Percentiles rank a stretch among this genome's conserved stretches.
Conservation (phyloP, 2,888 invertebrate species). For the Onchidella celtica region DNA sequence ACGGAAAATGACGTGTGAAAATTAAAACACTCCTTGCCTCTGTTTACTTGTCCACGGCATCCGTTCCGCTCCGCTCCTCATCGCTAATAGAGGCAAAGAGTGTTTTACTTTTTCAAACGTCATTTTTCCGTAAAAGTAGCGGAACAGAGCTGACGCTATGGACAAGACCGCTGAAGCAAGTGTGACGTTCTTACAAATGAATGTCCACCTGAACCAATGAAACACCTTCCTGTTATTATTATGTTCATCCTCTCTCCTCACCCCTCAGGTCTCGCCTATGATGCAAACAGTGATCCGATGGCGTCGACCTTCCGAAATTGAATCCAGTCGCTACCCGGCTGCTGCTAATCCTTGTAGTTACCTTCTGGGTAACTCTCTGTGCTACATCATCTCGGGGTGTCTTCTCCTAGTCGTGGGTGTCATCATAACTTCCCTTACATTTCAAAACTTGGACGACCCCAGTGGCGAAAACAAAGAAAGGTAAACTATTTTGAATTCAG, state of each 20-base stretch:
- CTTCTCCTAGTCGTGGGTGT: slow-evolving; percentile 70
- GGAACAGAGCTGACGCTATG: too few relatives aligned
- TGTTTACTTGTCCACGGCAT: too few relatives aligned
- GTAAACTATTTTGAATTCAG: too few relatives aligned
- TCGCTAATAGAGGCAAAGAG: too few relatives aligned
- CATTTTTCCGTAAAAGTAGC: too few relatives aligned
- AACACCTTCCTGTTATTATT: too few relatives aligned
- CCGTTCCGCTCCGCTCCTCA: too few relatives aligned
- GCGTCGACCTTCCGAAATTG: slow-evolving; percentile 59
- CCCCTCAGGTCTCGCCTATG: slow-evolving; percentile 51
- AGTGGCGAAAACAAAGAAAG: slow-evolving; percentile 64
- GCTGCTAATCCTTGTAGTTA: slow-evolving; percentile 66
- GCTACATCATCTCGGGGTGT: slow-evolving; percentile 70
- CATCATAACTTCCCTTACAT: slow-evolving; percentile 71
- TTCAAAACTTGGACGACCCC: slow-evolving; percentile 66
- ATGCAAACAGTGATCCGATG: slow-evolving; percentile 66
- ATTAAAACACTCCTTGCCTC: too few relatives aligned
- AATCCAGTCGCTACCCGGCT: slow-evolving; percentile 56
- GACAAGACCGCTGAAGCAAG: too few relatives aligned
- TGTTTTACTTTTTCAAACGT: too few relatives aligned
- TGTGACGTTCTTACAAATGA: too few relatives aligned
- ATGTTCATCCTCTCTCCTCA: neutral
- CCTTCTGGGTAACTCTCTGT: slow-evolving; percentile 67
- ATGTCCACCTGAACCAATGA: neutral
- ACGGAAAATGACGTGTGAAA: too few relatives aligned